Percentiles rank a stretch among this genome's conserved stretches.
These are phyloP conservation scores for Microcebus murinus DNA, from an alignment of 2,113 vertebrate species.

Conservation along the genomic window DNA sequence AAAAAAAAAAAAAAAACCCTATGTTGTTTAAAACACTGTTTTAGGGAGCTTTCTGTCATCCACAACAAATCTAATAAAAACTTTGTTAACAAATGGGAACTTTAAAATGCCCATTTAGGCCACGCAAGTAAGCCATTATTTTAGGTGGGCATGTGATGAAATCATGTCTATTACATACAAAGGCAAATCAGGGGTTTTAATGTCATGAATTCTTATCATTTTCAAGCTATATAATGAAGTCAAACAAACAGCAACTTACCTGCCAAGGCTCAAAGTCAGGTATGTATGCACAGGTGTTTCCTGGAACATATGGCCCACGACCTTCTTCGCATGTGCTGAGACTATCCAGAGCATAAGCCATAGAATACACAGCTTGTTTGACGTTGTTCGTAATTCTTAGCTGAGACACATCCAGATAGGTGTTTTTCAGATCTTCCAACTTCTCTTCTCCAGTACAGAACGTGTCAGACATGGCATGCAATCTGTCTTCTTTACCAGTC, in stretches of 20 bases:
- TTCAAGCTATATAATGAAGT: background rate
- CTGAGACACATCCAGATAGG: constrained; percentile 90
- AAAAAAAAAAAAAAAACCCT: background rate
- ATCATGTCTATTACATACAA: background rate
- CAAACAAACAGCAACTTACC: constrained; percentile 73
- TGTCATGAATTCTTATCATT: background rate
- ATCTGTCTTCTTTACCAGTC: constrained; percentile 62
- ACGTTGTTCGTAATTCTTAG: constrained; percentile 91
- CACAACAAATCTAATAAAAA: constrained; percentile 8
- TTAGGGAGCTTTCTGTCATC: background rate
- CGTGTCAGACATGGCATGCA: constrained; percentile 67
- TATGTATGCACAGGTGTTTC: constrained; percentile 84
- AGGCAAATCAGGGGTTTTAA: background rate
- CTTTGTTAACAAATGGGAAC: background rate
- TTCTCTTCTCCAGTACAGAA: constrained; percentile 87
- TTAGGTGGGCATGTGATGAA: background rate
- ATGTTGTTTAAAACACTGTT: background rate
- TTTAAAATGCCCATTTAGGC: background rate
- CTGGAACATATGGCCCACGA: constrained; percentile 83
- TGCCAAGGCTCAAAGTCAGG: constrained; percentile 90
- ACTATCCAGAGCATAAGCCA: constrained; percentile 88
- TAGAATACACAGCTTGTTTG: constrained; percentile 90
- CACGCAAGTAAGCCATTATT: background rate
- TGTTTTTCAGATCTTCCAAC: constrained; percentile 85
- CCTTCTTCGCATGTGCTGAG: constrained; percentile 83